phyloP scores from a whole-genome alignment of 2,113 vertebrate genomes.

The Anthoscopus minutus region DNA sequence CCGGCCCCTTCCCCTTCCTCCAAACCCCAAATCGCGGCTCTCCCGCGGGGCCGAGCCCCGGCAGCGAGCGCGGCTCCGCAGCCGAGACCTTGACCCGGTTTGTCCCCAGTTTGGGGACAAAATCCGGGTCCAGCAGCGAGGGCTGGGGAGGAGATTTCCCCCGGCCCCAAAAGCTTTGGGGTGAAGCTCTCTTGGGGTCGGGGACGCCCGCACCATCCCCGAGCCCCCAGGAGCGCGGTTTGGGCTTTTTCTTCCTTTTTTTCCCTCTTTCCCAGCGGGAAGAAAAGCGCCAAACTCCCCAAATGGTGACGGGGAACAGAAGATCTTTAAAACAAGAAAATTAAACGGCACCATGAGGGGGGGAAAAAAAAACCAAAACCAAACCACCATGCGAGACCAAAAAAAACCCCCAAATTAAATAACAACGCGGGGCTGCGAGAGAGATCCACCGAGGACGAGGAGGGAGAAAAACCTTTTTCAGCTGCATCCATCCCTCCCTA shows the following conservation, averaged over 20 bases:
- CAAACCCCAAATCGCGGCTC: not conserved
- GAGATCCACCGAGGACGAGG: too few species aligned
- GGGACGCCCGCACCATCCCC: not conserved
- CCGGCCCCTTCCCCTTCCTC: not conserved
- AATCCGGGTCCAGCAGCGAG: rapidly evolving
- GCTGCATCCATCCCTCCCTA: not conserved
- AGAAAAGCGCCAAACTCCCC: not conserved
- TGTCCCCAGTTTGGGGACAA: too few species aligned
- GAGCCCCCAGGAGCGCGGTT: rapidly evolving
- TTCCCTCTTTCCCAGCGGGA: not conserved
- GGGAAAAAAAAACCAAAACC: not conserved
- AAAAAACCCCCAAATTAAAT: too few species aligned
- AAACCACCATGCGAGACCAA: not conserved
- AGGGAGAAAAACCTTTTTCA: not conserved
- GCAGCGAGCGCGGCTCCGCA: not conserved
- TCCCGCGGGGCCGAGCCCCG: not conserved
- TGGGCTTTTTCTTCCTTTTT: not conserved
- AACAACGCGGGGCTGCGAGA: rapidly evolving
- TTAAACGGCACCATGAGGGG: not conserved
- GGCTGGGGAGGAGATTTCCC: rapidly evolving
- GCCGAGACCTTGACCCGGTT: conserved; percentile 4
- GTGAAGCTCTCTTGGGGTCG: not conserved
- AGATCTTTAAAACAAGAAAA: not conserved
- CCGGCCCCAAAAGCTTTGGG: rapidly evolving
- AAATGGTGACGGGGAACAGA: rapidly evolving